Evolutionary conservation across 1,140 invertebrate species (phyloP).

Genomic region (Lucilia sericata): DNA sequence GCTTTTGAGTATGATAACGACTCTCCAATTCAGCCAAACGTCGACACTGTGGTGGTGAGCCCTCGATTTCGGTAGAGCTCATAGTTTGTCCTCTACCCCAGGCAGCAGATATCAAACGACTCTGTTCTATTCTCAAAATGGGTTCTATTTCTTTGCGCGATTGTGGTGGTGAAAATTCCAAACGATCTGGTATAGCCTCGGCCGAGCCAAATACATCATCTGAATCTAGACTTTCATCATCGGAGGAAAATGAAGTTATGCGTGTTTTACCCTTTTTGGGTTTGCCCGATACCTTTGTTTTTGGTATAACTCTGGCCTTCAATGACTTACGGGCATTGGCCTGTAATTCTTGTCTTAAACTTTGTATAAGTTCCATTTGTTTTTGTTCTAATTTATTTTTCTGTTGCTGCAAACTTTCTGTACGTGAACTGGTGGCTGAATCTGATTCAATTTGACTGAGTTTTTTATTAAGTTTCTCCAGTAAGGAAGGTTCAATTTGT

Average conservation of each 20-base stretch:
- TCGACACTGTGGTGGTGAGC: slow-evolving; percentile 76
- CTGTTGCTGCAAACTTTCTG: slow-evolving; percentile 75
- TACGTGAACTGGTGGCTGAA: slow-evolving; percentile 77
- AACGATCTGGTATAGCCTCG: slow-evolving; percentile 75
- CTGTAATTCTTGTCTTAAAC: slow-evolving; percentile 64
- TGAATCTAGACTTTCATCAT: slow-evolving; percentile 78
- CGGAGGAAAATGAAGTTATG: slow-evolving; percentile 78
- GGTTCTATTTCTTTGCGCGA: slow-evolving; percentile 79
- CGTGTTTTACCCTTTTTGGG: slow-evolving; percentile 74
- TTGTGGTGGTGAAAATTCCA: slow-evolving; percentile 78
- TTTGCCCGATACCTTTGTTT: slow-evolving; percentile 61
- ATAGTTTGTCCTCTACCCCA: slow-evolving; percentile 78
- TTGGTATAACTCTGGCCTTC: slow-evolving; percentile 64
- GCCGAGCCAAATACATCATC: slow-evolving; percentile 79
- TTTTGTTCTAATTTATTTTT: slow-evolving; percentile 69
- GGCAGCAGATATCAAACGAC: slow-evolving; percentile 74
- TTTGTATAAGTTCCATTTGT: slow-evolving; percentile 67
- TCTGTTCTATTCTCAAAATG: slow-evolving; percentile 76
- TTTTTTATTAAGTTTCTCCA: slow-evolving; percentile 78
- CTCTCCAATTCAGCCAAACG: slow-evolving; percentile 72
- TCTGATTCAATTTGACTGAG: slow-evolving; percentile 79
- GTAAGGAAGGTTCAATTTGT: slow-evolving; percentile 73
- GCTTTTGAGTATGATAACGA: slow-evolving; percentile 72
- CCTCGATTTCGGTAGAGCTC: slow-evolving; percentile 80
- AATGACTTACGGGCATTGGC: slow-evolving; percentile 60